Conservation (phyloP, 2,888 invertebrate species). For the Euplexia lucipara region DNA sequence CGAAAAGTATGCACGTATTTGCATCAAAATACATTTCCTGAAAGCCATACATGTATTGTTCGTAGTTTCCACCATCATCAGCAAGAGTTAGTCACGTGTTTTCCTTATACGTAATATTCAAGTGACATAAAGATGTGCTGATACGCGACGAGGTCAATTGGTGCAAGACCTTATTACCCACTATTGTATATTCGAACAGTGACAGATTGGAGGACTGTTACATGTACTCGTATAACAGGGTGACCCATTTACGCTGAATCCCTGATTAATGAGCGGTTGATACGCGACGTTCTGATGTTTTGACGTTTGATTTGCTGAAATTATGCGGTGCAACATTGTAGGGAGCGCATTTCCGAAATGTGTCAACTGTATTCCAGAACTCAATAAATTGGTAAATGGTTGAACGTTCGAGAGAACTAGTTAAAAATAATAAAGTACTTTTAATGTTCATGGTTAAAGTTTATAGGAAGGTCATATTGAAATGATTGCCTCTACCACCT, state of each 20-base stretch:
- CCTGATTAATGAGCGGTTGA: conserved; percentile 51
- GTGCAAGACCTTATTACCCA: conserved; percentile 39
- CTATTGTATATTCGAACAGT: conserved; percentile 29
- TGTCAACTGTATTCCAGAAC: neutral
- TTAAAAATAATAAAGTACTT: neutral
- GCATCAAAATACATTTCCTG: conserved; percentile 22
- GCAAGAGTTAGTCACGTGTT: conserved; percentile 41
- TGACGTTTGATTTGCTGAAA: conserved; percentile 38
- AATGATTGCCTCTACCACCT: neutral
- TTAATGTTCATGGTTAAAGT: too few species aligned
- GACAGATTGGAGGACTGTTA: conserved; percentile 32
- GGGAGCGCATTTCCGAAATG: conserved; percentile 4
- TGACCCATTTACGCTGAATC: conserved; percentile 45
- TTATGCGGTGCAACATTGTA: conserved; percentile 12
- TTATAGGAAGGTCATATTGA: neutral
- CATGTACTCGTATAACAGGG: conserved; percentile 30
- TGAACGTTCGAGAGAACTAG: neutral
- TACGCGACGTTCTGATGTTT: conserved; percentile 35
- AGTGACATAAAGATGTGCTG: conserved; percentile 39
- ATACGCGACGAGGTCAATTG: conserved; percentile 54
- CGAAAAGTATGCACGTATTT: neutral
- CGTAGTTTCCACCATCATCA: conserved; percentile 19
- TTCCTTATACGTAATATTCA: conserved; percentile 45
- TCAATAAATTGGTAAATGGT: neutral
- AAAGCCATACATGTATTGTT: conserved; percentile 14